Conservation (phyloP, 2,888 invertebrate genomes). For the Dynastes grantii region DNA sequence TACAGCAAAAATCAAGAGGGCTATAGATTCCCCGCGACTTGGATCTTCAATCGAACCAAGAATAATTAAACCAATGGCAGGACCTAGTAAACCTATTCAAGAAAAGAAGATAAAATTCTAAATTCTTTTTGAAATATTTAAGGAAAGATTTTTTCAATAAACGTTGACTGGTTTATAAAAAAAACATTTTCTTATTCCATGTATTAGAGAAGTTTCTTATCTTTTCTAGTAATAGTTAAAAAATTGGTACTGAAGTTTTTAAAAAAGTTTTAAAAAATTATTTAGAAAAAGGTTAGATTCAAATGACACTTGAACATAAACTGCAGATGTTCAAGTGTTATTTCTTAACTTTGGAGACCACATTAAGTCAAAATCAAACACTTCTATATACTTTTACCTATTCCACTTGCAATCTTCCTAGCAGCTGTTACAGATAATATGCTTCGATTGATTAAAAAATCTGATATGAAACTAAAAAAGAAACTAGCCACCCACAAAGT, state of each 20-base stretch:
- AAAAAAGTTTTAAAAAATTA: too few species aligned
- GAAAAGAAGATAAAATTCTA: background rate
- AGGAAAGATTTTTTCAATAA: background rate
- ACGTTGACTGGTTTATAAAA: too few species aligned
- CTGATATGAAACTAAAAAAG: constrained; percentile 79
- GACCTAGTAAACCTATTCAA: constrained; percentile 76
- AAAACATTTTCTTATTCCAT: too few species aligned
- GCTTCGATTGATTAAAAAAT: constrained; percentile 73
- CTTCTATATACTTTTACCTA: constrained; percentile 60
- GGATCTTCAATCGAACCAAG: constrained; percentile 75
- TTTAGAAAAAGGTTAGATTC: too few species aligned
- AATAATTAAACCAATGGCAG: constrained; percentile 78
- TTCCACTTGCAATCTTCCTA: constrained; percentile 79
- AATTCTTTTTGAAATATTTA: too few species aligned
- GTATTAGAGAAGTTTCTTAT: too few species aligned
- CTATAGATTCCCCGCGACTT: constrained; percentile 75
- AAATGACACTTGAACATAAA: too few species aligned
- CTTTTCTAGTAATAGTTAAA: too few species aligned
- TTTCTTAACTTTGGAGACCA: too few species aligned
- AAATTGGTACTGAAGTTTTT: too few species aligned
- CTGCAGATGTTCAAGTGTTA: too few species aligned
- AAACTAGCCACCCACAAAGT: constrained; percentile 82
- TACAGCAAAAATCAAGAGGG: constrained; percentile 80
- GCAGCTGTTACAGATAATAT: constrained; percentile 73
- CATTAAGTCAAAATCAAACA: background rate